These are phyloP conservation scores for Chloroceryle inda DNA, from an alignment of 2,797 vertebrate species.

Conservation along the genomic window DNA sequence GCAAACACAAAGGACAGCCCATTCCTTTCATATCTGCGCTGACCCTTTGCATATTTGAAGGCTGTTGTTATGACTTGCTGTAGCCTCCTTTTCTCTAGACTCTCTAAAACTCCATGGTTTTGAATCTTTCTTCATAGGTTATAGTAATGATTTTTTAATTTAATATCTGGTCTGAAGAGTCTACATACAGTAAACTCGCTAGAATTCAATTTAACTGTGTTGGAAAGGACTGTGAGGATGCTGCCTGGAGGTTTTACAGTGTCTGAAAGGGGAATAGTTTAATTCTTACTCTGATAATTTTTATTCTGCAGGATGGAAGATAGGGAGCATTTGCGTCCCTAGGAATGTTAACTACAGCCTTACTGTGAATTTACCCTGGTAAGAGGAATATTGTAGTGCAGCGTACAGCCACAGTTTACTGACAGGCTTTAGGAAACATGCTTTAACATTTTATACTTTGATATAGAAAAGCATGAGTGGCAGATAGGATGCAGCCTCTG, in stretches of 20 bases:
- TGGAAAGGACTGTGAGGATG: conserved; percentile 30
- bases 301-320: neutral
- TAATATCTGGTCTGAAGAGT: conserved; percentile 24
- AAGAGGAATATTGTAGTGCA: neutral
- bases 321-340: neutral
- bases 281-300: conserved; percentile 47
- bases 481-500: neutral
- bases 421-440: neutral
- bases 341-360: neutral
- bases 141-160: conserved; percentile 23
- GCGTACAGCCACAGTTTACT: neutral
- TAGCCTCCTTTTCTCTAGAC: conserved; percentile 35
- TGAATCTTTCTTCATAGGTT: conserved; percentile 12
- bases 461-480: neutral
- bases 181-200: conserved; percentile 20
- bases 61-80: conserved; percentile 26
- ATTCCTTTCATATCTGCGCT: neutral
- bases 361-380: neutral
- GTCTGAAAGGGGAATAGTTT: conserved; percentile 34
- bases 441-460: neutral
- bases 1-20: neutral
- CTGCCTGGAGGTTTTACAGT: conserved; percentile 24
- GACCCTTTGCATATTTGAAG: conserved; percentile 29
- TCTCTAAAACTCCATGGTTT: neutral
- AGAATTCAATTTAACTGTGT: conserved; percentile 53